Evolutionary conservation across 1,140 invertebrate genomes (phyloP), one percentile per base, ranked within the genome.

Genomic region (Gryon sp.): DNA sequence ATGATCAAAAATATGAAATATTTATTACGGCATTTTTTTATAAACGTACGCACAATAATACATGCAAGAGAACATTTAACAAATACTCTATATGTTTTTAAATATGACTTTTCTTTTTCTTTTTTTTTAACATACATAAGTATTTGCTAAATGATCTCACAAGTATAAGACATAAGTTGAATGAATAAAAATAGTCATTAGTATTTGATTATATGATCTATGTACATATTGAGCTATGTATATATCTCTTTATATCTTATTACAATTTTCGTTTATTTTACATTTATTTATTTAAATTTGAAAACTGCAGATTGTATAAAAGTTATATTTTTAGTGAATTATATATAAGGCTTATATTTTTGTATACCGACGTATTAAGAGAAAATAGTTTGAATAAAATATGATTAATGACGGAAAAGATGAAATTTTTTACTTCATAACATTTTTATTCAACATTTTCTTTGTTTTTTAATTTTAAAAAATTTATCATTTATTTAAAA

Each of bases 221-320:
- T 69, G 20, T 69, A 69, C 53, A 69, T 2, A 28, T 50, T 63
- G 59, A 60, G 30, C 45, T 63, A 38, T 11, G 28, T 38, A 62
- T 40, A 12, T 38, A 8, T 57, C 2, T 9, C 38, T 20, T 36
- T 14, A 43, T 26, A 11, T 43, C 8, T 24, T 15, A 2, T 24
- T 24, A 22, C 38, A 53, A 9, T 12, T n/a, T 12, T 12, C 6
- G 2, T 34, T 12, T 34, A 5, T 12, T 7, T 32, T 32, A 32
- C n/a, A 9, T 32, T 32, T 32, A 11, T 34, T 12, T 34, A 12
- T 34, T 12, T 12, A 34, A 12, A 2, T 34, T 11, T 34, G 32
- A 12, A 12, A n/a, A n/a, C n/a, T n/a, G n/a, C n/a, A n/a, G n/a
- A n/a, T n/a, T n/a, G n/a, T n/a, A n/a, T n/a, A n/a, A n/a, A n/a